Evolutionary conservation across 2,888 invertebrate genomes (phyloP).

Genomic region (Nematopogon swammerdamellus): DNA sequence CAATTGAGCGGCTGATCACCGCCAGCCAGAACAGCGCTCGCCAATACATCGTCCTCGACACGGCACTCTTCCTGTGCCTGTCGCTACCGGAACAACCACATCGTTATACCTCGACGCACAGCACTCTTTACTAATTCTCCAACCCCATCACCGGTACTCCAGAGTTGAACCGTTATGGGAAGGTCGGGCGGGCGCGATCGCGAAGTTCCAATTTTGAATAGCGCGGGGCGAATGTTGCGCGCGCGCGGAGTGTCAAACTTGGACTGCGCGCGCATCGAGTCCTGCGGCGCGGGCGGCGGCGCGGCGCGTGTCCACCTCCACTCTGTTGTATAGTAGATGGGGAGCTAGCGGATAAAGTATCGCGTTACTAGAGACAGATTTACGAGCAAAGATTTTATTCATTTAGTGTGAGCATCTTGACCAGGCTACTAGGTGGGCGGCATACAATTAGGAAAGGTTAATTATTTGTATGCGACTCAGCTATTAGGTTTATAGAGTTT

Average conservation of each 20-base stretch:
- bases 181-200: conserved; percentile 20
- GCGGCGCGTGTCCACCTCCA: too few relatives aligned
- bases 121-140: conserved; percentile 19
- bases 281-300: too few relatives aligned
- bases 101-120: conserved; percentile 47
- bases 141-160: conserved; percentile 7
- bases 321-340: too few relatives aligned
- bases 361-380: too few relatives aligned
- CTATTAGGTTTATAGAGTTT: too few relatives aligned
- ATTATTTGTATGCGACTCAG: too few relatives aligned
- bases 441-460: too few relatives aligned
- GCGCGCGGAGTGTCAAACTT: not conserved
- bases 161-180: conserved; percentile 3
- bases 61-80: not conserved
- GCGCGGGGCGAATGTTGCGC: conserved; percentile 12
- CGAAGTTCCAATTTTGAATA: conserved; percentile 21
- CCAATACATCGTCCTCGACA: not conserved
- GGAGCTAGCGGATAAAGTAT: too few relatives aligned
- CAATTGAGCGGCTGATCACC: conserved; percentile 55
- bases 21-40: conserved; percentile 46
- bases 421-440: too few relatives aligned
- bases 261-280: not conserved
- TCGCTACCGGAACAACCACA: conserved; percentile 31
- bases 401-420: too few relatives aligned
- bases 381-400: too few relatives aligned